phyloP scores from a whole-genome alignment of 2,888 invertebrate species.

The Patella ulyssiponensis region DNA sequence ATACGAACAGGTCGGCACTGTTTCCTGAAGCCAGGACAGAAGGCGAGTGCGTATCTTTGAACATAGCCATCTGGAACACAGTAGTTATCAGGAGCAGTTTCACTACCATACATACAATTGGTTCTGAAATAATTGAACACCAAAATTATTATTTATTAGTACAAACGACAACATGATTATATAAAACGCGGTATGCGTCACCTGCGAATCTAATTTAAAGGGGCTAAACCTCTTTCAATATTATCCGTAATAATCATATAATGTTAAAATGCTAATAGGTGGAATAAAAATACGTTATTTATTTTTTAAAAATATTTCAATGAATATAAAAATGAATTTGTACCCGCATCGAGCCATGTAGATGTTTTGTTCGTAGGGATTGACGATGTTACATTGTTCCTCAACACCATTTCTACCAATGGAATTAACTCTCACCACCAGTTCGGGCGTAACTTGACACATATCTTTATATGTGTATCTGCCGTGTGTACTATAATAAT shows the following conservation, averaged over 20 bases:
- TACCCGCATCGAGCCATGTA: constrained; percentile 28
- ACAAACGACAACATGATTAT: too few species aligned
- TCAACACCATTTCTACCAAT: constrained; percentile 10
- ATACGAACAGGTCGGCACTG: constrained; percentile 27
- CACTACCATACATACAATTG: constrained; percentile 14
- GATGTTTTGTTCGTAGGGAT: constrained; percentile 26
- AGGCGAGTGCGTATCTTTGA: constrained; percentile 26
- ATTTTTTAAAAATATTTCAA: too few species aligned
- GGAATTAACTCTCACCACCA: constrained; percentile 26
- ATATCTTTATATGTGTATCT: constrained; percentile 23
- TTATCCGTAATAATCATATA: too few species aligned
- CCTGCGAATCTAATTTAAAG: too few species aligned
- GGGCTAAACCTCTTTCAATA: too few species aligned
- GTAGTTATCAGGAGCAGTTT: constrained; percentile 25
- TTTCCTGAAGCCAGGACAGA: constrained; percentile 29
- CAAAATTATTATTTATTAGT: neutral
- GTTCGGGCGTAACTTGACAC: constrained; percentile 19
- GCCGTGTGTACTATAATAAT: constrained; percentile 7
- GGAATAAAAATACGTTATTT: too few species aligned
- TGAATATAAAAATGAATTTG: neutral
- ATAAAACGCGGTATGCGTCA: too few species aligned
- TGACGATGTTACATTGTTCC: constrained; percentile 31
- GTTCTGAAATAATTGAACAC: constrained; percentile 20
- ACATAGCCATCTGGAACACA: constrained; percentile 35
- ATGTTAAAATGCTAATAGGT: too few species aligned